Evolutionary conservation across 1,140 invertebrate species (phyloP).

Genomic region (Hyles vespertilio): DNA sequence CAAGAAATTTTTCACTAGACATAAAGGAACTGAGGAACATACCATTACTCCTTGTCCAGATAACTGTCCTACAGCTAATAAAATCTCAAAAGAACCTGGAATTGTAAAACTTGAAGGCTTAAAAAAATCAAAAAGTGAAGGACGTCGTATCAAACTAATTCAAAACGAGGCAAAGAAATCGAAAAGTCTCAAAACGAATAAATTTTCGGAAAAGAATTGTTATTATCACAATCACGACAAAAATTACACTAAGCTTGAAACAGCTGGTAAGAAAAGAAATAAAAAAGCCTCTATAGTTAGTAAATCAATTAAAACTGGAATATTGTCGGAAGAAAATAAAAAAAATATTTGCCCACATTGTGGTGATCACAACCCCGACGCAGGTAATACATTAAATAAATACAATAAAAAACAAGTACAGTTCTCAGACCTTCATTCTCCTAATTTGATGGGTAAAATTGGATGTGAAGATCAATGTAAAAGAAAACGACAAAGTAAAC

Average conservation of each 20-base stretch:
- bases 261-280: conserved; percentile 1
- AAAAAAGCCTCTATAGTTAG: background rate
- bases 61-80: too few species aligned
- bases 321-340: background rate
- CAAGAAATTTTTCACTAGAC: too few species aligned
- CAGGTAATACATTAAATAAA: background rate
- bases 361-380: too few species aligned
- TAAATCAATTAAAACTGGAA: background rate
- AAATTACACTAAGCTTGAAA: conserved; percentile 9
- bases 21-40: too few species aligned
- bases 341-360: background rate
- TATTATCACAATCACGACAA: background rate
- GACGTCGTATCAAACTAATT: conserved; percentile 7
- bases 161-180: conserved; percentile 13
- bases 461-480: background rate
- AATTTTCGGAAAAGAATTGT: background rate
- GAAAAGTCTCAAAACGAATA: conserved; percentile 20
- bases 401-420: conserved; percentile 1
- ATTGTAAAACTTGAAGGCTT: conserved; percentile 12
- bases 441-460: background rate
- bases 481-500: conserved; percentile 2
- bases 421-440: conserved; percentile 3
- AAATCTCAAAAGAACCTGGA: conserved; percentile 12
- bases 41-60: too few species aligned
- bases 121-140: conserved; percentile 25